Evolutionary conservation across 2,888 invertebrate genomes (phyloP).

Genomic region (Rhodophaea formosa): DNA sequence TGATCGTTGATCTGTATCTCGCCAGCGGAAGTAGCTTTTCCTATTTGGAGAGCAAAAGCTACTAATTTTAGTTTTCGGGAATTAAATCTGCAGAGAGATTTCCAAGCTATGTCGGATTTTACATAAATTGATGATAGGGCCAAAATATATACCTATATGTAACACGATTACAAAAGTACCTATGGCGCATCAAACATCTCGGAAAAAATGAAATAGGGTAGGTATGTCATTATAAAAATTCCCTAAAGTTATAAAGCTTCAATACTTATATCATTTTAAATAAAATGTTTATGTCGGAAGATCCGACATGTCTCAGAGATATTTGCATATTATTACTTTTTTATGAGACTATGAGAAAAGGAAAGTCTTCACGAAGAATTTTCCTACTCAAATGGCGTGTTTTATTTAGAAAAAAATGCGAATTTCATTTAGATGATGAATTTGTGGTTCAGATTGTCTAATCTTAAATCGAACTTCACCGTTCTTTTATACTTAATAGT

Average conservation of each 20-base stretch:
- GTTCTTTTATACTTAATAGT: too few relatives aligned
- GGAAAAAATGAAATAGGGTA: slow-evolving; percentile 9
- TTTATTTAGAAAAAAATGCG: too few relatives aligned
- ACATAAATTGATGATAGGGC: too few relatives aligned
- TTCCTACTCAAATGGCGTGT: neutral
- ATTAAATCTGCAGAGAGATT: slow-evolving; percentile 31
- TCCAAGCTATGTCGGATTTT: slow-evolving; percentile 2
- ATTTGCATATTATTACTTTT: slow-evolving; percentile 38
- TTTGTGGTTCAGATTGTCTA: too few relatives aligned
- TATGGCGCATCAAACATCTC: too few relatives aligned
- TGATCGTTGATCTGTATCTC: slow-evolving; percentile 24
- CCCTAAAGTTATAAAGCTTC: slow-evolving; percentile 26
- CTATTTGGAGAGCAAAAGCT: slow-evolving; percentile 28
- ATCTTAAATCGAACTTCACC: too few relatives aligned
- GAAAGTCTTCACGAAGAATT: slow-evolving; percentile 6
- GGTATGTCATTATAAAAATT: slow-evolving; percentile 2
- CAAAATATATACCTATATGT: too few relatives aligned
- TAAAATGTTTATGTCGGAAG: slow-evolving; percentile 36
- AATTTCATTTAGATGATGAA: neutral
- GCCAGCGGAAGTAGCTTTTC: slow-evolving; percentile 23
- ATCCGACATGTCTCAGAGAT: slow-evolving; percentile 27
- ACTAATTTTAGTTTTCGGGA: slow-evolving; percentile 27
- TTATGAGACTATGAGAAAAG: slow-evolving; percentile 25
- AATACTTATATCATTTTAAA: slow-evolving; percentile 29
- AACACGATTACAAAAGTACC: too few relatives aligned